These are phyloP conservation scores for Ictalurus furcatus DNA, from an alignment of 2,113 vertebrate genomes.

Conservation along the genomic window DNA sequence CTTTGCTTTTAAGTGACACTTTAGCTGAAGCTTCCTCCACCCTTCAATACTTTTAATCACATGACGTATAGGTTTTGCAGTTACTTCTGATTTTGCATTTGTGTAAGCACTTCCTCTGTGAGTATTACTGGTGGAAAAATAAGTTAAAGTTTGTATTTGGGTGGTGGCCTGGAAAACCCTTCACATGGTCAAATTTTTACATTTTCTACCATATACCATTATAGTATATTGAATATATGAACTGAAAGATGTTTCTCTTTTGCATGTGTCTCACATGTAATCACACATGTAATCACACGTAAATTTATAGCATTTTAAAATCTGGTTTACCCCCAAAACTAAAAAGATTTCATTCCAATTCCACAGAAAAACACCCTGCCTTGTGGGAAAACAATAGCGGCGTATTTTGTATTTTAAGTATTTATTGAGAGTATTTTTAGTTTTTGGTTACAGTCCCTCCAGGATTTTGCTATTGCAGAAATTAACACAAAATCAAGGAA, in stretches of 20 bases:
- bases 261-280: neutral
- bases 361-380: neutral
- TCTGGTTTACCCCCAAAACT: neutral
- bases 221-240: neutral
- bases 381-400: neutral
- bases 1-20: neutral
- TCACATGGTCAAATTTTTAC: neutral
- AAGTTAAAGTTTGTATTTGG: neutral
- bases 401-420: neutral
- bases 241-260: neutral
- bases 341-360: neutral
- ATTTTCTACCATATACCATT: neutral
- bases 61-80: neutral
- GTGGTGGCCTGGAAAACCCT: neutral
- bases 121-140: neutral
- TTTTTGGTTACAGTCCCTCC: neutral
- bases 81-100: neutral
- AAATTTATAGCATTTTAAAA: neutral
- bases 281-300: neutral
- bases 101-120: neutral
- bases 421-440: neutral
- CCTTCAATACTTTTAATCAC: neutral
- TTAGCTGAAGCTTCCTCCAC: neutral
- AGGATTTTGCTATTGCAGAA: too few relatives aligned
- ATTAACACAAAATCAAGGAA: too few relatives aligned